Conservation (phyloP, 2,888 invertebrate species). For the Pilophorus perplexus region DNA sequence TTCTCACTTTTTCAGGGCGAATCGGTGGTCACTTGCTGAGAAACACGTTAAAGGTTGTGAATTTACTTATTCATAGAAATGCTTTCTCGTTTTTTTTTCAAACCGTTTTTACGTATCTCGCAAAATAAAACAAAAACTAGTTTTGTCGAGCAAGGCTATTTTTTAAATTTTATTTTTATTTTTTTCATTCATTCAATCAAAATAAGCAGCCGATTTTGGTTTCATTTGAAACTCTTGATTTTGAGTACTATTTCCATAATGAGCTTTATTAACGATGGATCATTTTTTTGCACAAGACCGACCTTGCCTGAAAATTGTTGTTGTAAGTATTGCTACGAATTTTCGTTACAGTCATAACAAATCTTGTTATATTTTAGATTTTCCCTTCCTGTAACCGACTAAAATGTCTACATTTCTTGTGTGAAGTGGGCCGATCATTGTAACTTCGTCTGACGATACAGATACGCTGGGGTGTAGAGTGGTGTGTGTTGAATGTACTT, state of each 20-base stretch:
- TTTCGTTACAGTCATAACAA: constrained; percentile 32
- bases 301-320: constrained; percentile 42
- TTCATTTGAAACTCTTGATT: neutral
- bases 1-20: constrained; percentile 17
- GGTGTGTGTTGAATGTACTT: constrained; percentile 18
- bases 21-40: neutral
- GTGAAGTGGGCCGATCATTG: constrained; percentile 14
- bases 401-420: constrained; percentile 14
- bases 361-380: constrained; percentile 35
- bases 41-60: neutral
- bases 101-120: too few species aligned
- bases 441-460: too few species aligned
- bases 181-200: too few species aligned
- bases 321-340: constrained; percentile 43
- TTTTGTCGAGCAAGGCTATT: too few species aligned
- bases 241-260: neutral
- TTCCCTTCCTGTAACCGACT: constrained; percentile 28
- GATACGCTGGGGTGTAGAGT: constrained; percentile 5
- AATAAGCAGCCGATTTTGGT: too few species aligned
- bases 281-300: constrained; percentile 46
- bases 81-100: neutral
- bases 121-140: too few species aligned
- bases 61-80: neutral
- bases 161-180: too few species aligned
- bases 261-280: constrained; percentile 45